These are phyloP conservation scores for Barypeithes pellucidus DNA, from an alignment of 2,888 invertebrate genomes.

Conservation along the genomic window DNA sequence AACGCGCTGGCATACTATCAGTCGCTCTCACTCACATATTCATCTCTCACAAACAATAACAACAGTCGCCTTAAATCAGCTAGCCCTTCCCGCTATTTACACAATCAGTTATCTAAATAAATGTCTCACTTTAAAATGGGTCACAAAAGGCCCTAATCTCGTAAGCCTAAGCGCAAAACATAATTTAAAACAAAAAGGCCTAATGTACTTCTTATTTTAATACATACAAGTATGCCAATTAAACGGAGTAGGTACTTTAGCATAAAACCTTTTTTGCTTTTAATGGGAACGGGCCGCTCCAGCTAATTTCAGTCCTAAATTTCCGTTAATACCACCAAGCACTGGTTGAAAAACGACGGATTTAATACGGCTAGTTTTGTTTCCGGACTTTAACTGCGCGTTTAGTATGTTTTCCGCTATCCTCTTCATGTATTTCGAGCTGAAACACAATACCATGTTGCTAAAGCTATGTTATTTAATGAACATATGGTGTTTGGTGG, in stretches of 20 bases:
- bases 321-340: slow-evolving; percentile 44
- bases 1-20: no score
- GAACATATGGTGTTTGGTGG: slow-evolving; percentile 19
- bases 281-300: slow-evolving; percentile 38
- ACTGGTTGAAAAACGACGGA: slow-evolving; percentile 40
- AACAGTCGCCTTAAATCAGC: not conserved
- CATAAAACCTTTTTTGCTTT: slow-evolving; percentile 45
- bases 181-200: slow-evolving; percentile 24
- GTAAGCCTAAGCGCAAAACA: slow-evolving; percentile 12
- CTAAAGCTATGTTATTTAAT: slow-evolving; percentile 18
- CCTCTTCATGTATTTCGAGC: slow-evolving; percentile 16
- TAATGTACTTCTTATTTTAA: slow-evolving; percentile 29
- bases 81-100: not conserved
- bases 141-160: slow-evolving; percentile 15
- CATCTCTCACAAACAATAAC: not conserved
- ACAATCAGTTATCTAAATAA: not conserved
- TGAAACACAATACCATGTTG: slow-evolving; percentile 9
- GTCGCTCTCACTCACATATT: no score
- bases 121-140: slow-evolving; percentile 1
- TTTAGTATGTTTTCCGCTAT: slow-evolving; percentile 20
- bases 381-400: slow-evolving; percentile 23
- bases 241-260: slow-evolving; percentile 37
- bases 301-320: slow-evolving; percentile 42
- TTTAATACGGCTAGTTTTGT: slow-evolving; percentile 46
- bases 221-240: slow-evolving; percentile 35